phyloP scores from a whole-genome alignment of 2,113 vertebrate genomes.

The Picathartes gymnocephalus region DNA sequence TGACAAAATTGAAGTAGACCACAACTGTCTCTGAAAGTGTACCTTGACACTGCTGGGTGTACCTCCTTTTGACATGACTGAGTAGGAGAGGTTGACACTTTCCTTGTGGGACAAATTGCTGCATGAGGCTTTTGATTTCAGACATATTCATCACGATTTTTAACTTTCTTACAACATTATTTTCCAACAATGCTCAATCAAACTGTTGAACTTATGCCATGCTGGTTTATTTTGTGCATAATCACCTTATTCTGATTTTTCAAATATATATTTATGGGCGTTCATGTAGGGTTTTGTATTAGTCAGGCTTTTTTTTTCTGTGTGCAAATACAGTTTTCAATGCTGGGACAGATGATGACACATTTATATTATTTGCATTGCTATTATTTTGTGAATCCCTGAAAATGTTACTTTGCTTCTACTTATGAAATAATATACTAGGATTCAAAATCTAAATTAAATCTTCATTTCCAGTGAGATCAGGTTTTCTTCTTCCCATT shows the following conservation, averaged over 20 bases:
- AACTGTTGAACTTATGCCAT: not conserved
- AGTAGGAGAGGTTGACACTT: slow-evolving; percentile 73
- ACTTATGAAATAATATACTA: not conserved
- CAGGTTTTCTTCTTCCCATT: not conserved
- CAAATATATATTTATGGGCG: not conserved
- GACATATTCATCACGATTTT: not conserved
- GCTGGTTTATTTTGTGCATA: not conserved
- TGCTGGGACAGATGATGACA: not conserved
- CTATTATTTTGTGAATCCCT: not conserved
- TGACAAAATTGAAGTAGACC: slow-evolving; percentile 17
- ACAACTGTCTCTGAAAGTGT: slow-evolving; percentile 30
- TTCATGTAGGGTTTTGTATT: not conserved
- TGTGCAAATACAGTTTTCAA: not conserved
- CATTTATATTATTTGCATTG: not conserved
- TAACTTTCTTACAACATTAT: not conserved
- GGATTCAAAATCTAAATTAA: not conserved
- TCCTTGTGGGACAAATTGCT: not conserved
- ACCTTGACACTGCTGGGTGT: slow-evolving; percentile 46
- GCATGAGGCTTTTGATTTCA: not conserved
- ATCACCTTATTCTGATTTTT: not conserved
- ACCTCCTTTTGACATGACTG: slow-evolving; percentile 73
- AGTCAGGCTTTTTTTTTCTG: not conserved
- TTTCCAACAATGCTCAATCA: not conserved
- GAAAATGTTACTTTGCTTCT: not conserved
- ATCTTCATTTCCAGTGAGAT: not conserved